Evolutionary conservation across 2,113 vertebrate species (phyloP), one percentile per base, ranked within the genome.

Genomic region (Beaufortia kweichowensis): DNA sequence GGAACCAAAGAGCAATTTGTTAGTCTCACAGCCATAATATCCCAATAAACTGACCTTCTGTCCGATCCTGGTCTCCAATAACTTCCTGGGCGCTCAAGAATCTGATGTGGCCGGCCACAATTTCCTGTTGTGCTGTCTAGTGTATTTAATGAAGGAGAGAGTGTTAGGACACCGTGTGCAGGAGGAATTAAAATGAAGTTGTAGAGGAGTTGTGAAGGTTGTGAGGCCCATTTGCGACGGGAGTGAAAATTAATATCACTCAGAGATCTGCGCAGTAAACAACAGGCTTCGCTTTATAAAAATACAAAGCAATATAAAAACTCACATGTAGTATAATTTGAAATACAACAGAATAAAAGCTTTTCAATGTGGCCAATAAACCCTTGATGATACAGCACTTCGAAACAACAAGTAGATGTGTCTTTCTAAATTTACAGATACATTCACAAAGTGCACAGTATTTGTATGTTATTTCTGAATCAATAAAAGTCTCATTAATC

Each of bases 181-280:
- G 43, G 10, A 29, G 31, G 66, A 78, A 78, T 78, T 60, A 71
- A 55, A 78, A 78, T 78, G 76, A 70, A 70, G 43, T 55, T 78
- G 43, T 69, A 50, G 41, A 66, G 59, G 66, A 78, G 57, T 55
- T 63, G 55, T 71, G 66, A 70, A 76, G 75, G 76, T 63, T 71
- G 76, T 33, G 21, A n/a, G 33, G 21, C 23, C 33, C 26, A 26
- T 55, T 71, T n/a, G 33, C 11, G 6, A 62, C 11, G 29, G 41
- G 43, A 70, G 60, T 55, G 29, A 70, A 63, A 70, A 70, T 55
- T 14, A 70, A 78, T 50, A 33, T 62, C 41, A 50, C 28, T 41
- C 19, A 11, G 19, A 28, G 64, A 68, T 53, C 39, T 68, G n/a
- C 21, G 10, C 62, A 19, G 46, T 70, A 78, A 62, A 46, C 43